Evolutionary conservation across 2,888 invertebrate species (phyloP), one percentile per base, ranked within the genome.

Genomic region (Abscondita cerata): DNA sequence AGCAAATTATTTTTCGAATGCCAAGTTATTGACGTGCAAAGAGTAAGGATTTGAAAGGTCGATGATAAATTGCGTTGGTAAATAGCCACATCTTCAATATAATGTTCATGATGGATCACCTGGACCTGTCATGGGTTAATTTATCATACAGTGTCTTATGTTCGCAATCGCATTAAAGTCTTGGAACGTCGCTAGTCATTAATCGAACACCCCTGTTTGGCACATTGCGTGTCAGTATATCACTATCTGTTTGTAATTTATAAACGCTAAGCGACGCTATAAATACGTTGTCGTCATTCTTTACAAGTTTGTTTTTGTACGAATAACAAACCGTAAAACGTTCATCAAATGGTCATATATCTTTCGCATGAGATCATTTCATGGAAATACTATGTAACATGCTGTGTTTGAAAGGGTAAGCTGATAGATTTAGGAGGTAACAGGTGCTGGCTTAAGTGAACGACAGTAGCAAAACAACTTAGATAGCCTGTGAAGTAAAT

Each of bases 71-170:
- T 73, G 70, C 72, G 16, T 18, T 65, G 59, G 68, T 62, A 71
- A 71, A 70, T 74, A 73, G 72, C 74, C 73, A 71, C 73, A 79
- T 80, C 80, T 79, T 76, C 80, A 80, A 80, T 80, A 80, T 80
- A 78, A 76, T 73, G 76, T 74, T 70, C 73, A 80, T 81, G 81
- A 81, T 81, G 78, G 80, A 81, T 81, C 77, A 76, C 78, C 78
- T 74, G 76, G 72, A 67, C 75, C 76, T 78, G 81, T 81, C 81
- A 77, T 69, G 70, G 68, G 69, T 73, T 75, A 80, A 80, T 81
- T 79, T 76, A 81, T 81, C 81, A 81, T 76, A 68, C 66, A 58
- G 9, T 18, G 70, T 66, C 72, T 69, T 60, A 68, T 68, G 62
- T 40, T 59, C 40, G 44, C 34, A 53, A 55, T 47, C 41, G 58